Percentiles rank a stretch among this genome's conserved stretches.
These are phyloP conservation scores for Xenopus tropicalis DNA, from an alignment of 2,113 vertebrate genomes.

Conservation along the genomic window UCB_Xtro_10.0 CM004445.2:52881001-52881500, in stretches of 20 bases:
- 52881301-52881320: no score
- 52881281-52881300: not conserved
- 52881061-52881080: no score
- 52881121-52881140: constrained; percentile 5
- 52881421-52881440: not conserved
- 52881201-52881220: not conserved
- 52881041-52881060: no score
- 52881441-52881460: not conserved
- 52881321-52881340: not conserved
- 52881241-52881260: not conserved
- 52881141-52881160: not conserved
- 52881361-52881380: not conserved
- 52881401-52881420: not conserved
- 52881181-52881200: not conserved
- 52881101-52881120: not conserved
- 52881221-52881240: not conserved
- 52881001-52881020: no score
- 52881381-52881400: not conserved
- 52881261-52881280: not conserved
- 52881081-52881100: not conserved
- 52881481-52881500: not conserved
- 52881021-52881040: no score
- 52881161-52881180: not conserved
- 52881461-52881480: not conserved
- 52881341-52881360: not conserved